phyloP scores from a whole-genome alignment of 2,888 invertebrate species.

The Zygothrica quintamaculata region DNA sequence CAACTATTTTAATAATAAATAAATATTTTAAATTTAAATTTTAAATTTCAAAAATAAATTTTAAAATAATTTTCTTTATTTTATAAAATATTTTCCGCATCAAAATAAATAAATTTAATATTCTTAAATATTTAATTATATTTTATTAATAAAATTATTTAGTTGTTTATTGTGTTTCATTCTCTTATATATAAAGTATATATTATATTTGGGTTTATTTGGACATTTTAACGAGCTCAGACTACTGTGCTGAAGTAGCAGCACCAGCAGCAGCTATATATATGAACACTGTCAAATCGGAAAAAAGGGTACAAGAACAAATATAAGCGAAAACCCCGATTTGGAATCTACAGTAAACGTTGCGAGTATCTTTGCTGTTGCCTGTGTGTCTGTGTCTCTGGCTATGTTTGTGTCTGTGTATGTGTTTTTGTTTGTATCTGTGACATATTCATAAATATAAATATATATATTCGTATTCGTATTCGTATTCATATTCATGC shows the following conservation, averaged over 20 bases:
- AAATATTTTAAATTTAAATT: no score
- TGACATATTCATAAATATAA: conserved; percentile 32
- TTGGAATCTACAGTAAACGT: conserved; percentile 47
- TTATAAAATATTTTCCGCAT: no score
- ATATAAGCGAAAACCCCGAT: conserved; percentile 63
- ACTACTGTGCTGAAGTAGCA: conserved; percentile 42
- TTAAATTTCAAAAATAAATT: no score
- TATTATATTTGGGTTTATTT: no score
- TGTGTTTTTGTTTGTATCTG: conserved; percentile 15
- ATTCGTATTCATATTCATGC: conserved; percentile 42
- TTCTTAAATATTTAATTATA: no score
- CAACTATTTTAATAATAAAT: no score
- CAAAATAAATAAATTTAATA: no score
- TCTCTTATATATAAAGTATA: no score
- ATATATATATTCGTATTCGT: conserved; percentile 5
- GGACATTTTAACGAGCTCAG: neutral
- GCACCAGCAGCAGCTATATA: conserved; percentile 7
- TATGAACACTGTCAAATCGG: conserved; percentile 34
- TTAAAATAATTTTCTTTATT: no score
- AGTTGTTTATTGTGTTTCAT: no score
- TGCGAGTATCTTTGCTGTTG: conserved; percentile 44
- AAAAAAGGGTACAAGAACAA: conserved; percentile 51
- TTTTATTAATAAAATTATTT: no score
- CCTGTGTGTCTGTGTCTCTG: conserved; percentile 31
- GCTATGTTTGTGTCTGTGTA: conserved; percentile 34